These are phyloP conservation scores for Lobophora halterata DNA, from an alignment of 2,888 invertebrate species.

Conservation along the genomic window DNA sequence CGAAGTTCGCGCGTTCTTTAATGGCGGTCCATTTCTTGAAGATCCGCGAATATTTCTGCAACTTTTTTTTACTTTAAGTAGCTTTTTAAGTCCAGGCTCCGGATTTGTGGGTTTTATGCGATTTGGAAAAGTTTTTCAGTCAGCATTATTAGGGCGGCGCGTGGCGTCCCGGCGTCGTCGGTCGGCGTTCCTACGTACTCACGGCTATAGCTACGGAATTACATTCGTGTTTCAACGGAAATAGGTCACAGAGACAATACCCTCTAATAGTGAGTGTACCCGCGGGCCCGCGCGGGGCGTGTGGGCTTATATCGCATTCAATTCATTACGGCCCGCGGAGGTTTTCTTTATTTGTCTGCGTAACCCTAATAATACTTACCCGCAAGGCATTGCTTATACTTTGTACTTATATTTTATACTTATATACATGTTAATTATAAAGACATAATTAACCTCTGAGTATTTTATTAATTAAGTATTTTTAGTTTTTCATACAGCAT, in stretches of 20 bases:
- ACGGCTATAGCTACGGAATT: conserved; percentile 16
- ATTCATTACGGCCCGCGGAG: conserved; percentile 52
- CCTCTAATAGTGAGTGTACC: conserved; percentile 42
- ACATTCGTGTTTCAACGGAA: conserved; percentile 44
- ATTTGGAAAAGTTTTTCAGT: conserved; percentile 14
- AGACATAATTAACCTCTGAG: too few relatives aligned
- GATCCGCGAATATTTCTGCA: conserved; percentile 10
- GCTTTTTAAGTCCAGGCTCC: conserved; percentile 7
- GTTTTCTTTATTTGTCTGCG: conserved; percentile 43
- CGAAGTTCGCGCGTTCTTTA: conserved; percentile 26
- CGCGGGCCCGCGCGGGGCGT: conserved; percentile 37
- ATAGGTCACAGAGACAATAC: conserved; percentile 70
- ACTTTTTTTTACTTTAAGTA: conserved; percentile 14
- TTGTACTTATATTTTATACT: too few relatives aligned
- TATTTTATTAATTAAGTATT: conserved; percentile 35
- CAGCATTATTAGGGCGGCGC: conserved; percentile 11
- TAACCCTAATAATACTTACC: conserved; percentile 37
- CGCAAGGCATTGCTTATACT: too few relatives aligned
- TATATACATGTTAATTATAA: neutral
- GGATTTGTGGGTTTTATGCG: conserved; percentile 26
- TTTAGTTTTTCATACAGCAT: conserved; percentile 23
- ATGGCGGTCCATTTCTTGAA: conserved; percentile 30
- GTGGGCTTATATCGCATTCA: conserved; percentile 46
- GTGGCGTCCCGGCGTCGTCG: conserved; percentile 8
- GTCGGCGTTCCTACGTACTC: too few relatives aligned